Conservation (phyloP, 2,888 invertebrate genomes). For the Caenorhabditis sulstoni region DNA sequence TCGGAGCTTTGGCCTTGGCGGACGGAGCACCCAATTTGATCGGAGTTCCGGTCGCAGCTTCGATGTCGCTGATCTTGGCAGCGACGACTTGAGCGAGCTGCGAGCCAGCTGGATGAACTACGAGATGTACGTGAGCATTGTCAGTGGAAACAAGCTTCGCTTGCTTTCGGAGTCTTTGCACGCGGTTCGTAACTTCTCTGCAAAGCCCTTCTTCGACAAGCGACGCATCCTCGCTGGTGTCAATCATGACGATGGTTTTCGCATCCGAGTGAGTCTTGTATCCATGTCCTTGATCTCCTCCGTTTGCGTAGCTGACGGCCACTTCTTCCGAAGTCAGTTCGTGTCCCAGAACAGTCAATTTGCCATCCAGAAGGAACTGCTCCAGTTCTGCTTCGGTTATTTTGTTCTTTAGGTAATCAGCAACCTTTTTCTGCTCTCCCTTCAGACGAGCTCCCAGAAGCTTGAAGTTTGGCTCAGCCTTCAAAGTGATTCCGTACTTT, state of each 20-base stretch:
- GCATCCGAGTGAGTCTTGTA: constrained; percentile 71
- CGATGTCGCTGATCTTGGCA: constrained; percentile 57
- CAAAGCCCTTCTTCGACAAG: constrained; percentile 95
- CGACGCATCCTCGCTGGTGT: constrained; percentile 91
- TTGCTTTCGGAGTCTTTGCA: constrained; percentile 93
- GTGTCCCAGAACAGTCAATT: constrained; percentile 87
- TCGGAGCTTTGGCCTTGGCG: constrained; percentile 51
- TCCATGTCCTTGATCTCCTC: constrained; percentile 54
- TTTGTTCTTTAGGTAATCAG: constrained; percentile 87
- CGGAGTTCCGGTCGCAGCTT: constrained; percentile 62
- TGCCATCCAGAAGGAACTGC: constrained; percentile 85
- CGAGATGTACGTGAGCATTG: constrained; percentile 67
- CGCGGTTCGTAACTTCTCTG: constrained; percentile 94
- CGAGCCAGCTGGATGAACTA: constrained; percentile 63
- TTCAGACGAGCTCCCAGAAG: constrained; percentile 91
- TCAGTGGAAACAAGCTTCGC: constrained; percentile 76
- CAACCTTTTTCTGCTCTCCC: constrained; percentile 91
- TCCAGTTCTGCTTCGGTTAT: constrained; percentile 89
- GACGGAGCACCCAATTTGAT: constrained; percentile 59
- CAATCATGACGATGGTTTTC: constrained; percentile 89
- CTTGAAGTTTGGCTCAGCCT: constrained; percentile 96
- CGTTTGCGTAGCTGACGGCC: constrained; percentile 85
- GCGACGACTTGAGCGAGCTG: constrained; percentile 63
- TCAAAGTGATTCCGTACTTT: constrained; percentile 91
- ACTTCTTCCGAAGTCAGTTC: constrained; percentile 83